Base-by-base conservation (phyloP, 2,797 vertebrate genomes). In the Cyprinodon diabolis region DNA sequence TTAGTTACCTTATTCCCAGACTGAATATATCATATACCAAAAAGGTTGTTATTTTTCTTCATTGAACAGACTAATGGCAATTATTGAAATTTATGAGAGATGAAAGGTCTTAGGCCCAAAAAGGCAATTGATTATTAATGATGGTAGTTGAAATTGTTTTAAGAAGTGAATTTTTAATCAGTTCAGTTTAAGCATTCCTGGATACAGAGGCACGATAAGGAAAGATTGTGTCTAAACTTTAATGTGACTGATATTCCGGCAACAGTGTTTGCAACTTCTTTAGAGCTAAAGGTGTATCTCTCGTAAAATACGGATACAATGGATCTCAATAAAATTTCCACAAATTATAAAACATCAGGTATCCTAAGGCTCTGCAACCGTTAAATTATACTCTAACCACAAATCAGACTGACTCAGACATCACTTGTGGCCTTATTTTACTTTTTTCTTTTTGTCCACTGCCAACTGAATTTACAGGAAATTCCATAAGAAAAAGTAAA, bases 381-480 rank as follows among this genome's bases (percentile, higher is more conserved):
- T 92, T 90, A 92, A 91, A 91, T 91, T 84, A 89, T 83, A 82
- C 81, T 68, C 75, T 86, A 84, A 84, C 87, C 86, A 84, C 74
- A 85, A 84, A 90, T 89, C 84, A 78, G 76, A 86, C 81, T 85
- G 87, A 90, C 79, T 92, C 86, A 90, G 88, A 90, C 88, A 85
- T 90, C 21, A 63, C 85, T 81, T 75, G 77, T 75, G 79, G 84
- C 82, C 83, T 87, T 86, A 83, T 89, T 92, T 84, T 82, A 51
- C 54, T 54, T 80, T 82, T 87, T 69, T 68, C 30, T 68, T 87
- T 78, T 11, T 71, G 80, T 81, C 65, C 69, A 12, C 66, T 68
- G 71, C 75, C 68, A 68, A 57, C 67, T 54, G 78, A 49, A 73
- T 78, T 81, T 77, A 70, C 79, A 57, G 2, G 84, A 78, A 81